Conservation (phyloP, 2,797 vertebrate species). For the Peromyscus aztecus region DNA sequence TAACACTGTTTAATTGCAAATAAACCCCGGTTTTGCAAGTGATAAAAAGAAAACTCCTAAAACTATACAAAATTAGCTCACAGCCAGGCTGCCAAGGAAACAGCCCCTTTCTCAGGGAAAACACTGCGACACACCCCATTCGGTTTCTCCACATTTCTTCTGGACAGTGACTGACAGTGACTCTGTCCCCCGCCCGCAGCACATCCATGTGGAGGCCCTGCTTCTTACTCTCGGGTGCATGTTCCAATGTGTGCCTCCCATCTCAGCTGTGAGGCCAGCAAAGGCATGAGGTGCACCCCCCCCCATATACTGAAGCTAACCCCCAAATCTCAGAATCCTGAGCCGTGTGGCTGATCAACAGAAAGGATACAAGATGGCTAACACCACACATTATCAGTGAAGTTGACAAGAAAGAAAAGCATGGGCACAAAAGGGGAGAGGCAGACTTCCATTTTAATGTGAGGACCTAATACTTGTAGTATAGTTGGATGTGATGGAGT, state of each 20-base stretch:
- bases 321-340: neutral
- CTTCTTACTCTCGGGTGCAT: neutral
- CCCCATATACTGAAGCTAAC: neutral
- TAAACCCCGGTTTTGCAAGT: neutral
- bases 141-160: neutral
- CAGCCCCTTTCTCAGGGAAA: neutral
- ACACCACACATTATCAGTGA: neutral
- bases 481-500: neutral
- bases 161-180: neutral
- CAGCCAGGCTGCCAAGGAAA: neutral
- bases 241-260: neutral
- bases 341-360: neutral
- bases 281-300: too few relatives aligned
- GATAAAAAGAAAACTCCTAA: neutral
- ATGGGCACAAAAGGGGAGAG: neutral
- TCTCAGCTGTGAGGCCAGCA: neutral
- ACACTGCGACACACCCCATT: neutral
- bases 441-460: neutral
- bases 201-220: neutral
- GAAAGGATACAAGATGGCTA: neutral
- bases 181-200: neutral
- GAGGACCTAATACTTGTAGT: neutral
- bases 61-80: neutral
- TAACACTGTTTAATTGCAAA: neutral
- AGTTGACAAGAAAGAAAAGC: neutral